These are phyloP conservation scores for Otolemur crassicaudatus DNA, from an alignment of 2,797 vertebrate species.

Conservation along the genomic window DNA sequence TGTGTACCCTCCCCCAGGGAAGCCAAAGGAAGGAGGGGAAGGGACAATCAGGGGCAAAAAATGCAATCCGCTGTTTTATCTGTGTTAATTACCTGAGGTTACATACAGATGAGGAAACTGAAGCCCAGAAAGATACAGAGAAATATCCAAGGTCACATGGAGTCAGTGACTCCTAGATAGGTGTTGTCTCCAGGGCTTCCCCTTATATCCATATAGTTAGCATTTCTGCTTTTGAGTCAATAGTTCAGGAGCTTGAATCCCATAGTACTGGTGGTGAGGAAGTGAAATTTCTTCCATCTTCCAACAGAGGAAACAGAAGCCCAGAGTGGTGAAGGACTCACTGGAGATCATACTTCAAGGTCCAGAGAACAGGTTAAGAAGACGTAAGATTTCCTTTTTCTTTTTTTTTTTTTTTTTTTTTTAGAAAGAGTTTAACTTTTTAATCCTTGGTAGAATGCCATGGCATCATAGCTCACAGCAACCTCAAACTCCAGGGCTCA, in stretches of 20 bases:
- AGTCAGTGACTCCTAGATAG: background rate
- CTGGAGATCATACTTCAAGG: background rate
- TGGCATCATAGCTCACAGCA: no score
- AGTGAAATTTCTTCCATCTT: background rate
- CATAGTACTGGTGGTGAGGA: background rate
- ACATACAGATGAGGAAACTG: background rate
- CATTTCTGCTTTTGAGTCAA: background rate
- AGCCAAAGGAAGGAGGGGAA: background rate
- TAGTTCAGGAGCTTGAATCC: background rate
- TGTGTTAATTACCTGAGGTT: background rate
- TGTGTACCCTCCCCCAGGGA: background rate
- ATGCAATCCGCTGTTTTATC: accelerated
- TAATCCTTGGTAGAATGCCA: no score
- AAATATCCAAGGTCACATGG: background rate
- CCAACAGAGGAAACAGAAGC: background rate
- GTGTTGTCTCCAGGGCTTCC: background rate
- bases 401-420: no score
- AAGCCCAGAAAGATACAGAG: background rate
- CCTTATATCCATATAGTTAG: background rate
- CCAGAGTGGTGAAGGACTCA: background rate
- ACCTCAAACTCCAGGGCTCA: no score
- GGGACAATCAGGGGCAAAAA: background rate
- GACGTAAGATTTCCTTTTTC: background rate
- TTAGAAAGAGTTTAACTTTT: no score
- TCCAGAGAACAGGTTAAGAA: background rate